phyloP scores from a whole-genome alignment of 2,113 vertebrate species.

The Onychostoma macrolepis region DNA sequence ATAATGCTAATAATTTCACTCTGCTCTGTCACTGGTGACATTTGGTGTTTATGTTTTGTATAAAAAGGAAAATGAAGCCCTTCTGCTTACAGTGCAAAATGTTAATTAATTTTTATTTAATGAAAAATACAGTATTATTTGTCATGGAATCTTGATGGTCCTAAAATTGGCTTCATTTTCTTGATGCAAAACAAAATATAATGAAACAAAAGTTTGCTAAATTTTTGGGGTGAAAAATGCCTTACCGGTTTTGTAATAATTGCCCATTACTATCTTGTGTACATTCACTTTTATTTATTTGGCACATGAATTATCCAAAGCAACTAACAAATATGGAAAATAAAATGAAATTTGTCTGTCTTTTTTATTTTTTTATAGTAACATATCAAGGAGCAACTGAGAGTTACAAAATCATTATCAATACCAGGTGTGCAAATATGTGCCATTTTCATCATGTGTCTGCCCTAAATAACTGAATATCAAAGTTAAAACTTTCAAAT shows the following conservation, averaged over 20 bases:
- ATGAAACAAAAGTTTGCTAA: background rate
- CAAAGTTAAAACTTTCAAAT: background rate
- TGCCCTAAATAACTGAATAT: background rate
- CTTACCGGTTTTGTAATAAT: background rate
- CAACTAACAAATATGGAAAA: background rate
- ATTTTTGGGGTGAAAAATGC: background rate
- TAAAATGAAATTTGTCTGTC: background rate
- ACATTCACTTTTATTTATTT: background rate
- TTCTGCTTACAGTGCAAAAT: background rate
- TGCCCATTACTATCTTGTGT: background rate
- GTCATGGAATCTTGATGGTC: background rate
- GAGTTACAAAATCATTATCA: slow-evolving; percentile 40
- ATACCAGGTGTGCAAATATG: slow-evolving; percentile 34
- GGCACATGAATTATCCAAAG: background rate
- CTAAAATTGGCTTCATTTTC: background rate
- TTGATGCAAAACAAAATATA: background rate
- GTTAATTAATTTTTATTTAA: background rate
- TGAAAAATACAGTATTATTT: background rate
- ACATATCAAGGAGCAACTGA: background rate
- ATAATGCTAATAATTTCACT: background rate
- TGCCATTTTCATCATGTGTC: background rate
- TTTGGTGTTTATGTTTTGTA: background rate
- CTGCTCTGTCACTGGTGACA: background rate
- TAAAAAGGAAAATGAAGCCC: background rate
- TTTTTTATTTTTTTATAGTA: slow-evolving; percentile 27